Base-by-base conservation (phyloP, 1,140 invertebrate genomes). In the Cyphomyrmex costatus region DNA sequence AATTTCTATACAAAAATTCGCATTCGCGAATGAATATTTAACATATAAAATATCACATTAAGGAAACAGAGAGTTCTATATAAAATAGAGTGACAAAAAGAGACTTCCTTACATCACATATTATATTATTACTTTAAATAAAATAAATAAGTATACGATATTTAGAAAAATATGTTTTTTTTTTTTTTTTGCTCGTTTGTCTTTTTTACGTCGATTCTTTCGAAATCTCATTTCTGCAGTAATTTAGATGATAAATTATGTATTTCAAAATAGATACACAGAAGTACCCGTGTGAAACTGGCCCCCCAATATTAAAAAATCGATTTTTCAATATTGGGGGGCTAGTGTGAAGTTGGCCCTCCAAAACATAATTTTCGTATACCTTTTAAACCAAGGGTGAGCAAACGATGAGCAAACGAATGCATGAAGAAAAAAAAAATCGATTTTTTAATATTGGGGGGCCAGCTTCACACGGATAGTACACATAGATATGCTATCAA, bases 41-140 rank as follows among this genome's bases (percentile, higher is more conserved):
- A 16, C 2, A 19, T 46, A 68, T 46, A 42, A 77, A 77, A n/a
- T 61, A 10, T 76, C 8, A 14, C 16, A n/a, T 77, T 30, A n/a
- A 63, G 12, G 24, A 46, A 16, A 14, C n/a, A 36, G 7, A 14
- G 4, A 12, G 4, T 24, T 6, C 30, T 33, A 10, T 1, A 2
- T 24, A 24, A 42, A 74, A 56, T 36, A 74, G 24, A 19, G 8
- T 1, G 10, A 21, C 0, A 3, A 36, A 10, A 21, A 46, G 1
- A 68, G 12, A 71, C 16, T 33, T 30, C 3, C 7, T 42, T 42
- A 42, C 8, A 12, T 70, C 49, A 16, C 6, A 21, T 66, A 68
- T 36, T 24, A 24, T 74, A 24, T 74, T 74, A 36, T n/a, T 42
- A 42, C 1, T 24, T 24, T 16, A 36, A 74, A 58, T 74, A 36